Conservation (phyloP, 2,888 invertebrate species). For the Epirrita christyi region DNA sequence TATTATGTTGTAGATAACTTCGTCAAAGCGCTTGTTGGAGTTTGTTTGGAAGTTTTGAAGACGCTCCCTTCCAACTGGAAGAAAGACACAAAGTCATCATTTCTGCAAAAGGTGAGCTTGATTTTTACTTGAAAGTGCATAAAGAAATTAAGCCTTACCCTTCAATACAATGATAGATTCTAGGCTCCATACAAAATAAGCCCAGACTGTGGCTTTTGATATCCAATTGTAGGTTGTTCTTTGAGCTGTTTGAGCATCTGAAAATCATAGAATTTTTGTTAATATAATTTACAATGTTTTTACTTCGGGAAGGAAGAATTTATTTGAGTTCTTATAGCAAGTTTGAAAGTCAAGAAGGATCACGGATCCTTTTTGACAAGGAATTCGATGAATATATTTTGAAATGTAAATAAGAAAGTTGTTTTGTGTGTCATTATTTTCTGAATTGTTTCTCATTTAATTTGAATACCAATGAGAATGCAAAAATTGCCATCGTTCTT, state of each 20-base stretch:
- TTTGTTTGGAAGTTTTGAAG: conserved; percentile 81
- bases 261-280: conserved; percentile 18
- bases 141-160: conserved; percentile 49
- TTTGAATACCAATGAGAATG: no score
- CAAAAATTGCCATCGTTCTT: no score
- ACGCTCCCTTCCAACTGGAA: conserved; percentile 82
- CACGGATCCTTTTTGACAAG: not conserved
- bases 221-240: conserved; percentile 87
- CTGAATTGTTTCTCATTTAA: no score
- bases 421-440: no score
- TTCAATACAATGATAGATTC: conserved; percentile 85
- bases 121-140: no score
- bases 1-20: conserved; percentile 90
- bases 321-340: not conserved
- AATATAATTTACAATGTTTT: not conserved
- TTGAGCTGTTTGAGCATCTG: conserved; percentile 68
- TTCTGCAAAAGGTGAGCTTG: no score
- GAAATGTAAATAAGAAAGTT: no score
- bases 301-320: not conserved
- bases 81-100: conserved; percentile 21
- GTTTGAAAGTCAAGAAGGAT: not conserved
- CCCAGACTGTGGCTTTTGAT: conserved; percentile 88
- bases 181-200: conserved; percentile 85
- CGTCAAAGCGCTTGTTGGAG: conserved; percentile 88
- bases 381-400: no score